Percentiles rank a stretch among this genome's conserved stretches.
Conservation (phyloP, 2,113 vertebrate species). For the Xenopus laevis region DNA sequence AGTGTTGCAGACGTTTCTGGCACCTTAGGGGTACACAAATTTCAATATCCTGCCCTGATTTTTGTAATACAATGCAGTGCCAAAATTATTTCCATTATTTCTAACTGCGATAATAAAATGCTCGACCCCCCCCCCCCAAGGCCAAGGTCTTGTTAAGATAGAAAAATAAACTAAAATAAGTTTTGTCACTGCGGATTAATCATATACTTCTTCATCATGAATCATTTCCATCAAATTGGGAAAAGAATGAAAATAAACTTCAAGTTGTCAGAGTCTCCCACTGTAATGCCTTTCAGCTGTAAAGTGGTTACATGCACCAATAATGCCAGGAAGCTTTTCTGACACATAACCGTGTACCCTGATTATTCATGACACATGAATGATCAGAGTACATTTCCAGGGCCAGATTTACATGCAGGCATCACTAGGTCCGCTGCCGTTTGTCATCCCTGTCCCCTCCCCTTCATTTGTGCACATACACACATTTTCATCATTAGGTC, state of each 20-base stretch:
- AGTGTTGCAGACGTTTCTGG: background rate
- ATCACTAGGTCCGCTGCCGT: no score
- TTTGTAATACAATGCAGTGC: background rate
- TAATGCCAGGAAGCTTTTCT: no score
- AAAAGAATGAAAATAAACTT: background rate
- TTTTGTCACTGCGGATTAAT: slow-evolving; percentile 9
- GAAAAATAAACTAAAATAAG: slow-evolving; percentile 42
- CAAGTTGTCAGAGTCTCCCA: no score
- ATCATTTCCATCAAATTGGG: slow-evolving; percentile 21
- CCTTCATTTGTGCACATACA: no score
- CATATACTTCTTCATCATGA: slow-evolving; percentile 26
- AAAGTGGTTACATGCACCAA: no score
- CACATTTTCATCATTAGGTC: no score
- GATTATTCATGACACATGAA: no score
- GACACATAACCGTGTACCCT: no score
- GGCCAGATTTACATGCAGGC: no score
- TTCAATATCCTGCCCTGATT: background rate
- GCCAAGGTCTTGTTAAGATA: slow-evolving; percentile 6
- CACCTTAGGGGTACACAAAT: background rate
- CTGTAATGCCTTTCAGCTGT: no score
- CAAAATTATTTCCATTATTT: background rate
- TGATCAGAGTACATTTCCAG: no score
- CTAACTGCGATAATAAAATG: background rate
- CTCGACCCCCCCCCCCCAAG: background rate
- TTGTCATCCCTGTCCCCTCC: no score